These are phyloP conservation scores for Smutsia gigantea DNA, from an alignment of 2,797 vertebrate genomes.

Conservation along the genomic window DNA sequence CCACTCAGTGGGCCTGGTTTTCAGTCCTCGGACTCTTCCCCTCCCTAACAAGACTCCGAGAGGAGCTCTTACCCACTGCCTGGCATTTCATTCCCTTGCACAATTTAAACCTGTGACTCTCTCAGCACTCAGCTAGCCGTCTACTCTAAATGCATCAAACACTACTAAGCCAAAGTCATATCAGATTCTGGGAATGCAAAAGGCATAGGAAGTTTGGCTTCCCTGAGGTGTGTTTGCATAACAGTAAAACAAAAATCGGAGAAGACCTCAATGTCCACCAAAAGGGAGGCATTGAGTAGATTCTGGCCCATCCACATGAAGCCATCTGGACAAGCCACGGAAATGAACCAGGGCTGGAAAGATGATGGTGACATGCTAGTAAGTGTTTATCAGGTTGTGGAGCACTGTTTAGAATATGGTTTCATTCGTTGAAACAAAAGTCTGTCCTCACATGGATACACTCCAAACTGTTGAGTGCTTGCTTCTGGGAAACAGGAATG, in stretches of 20 bases:
- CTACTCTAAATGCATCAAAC: neutral
- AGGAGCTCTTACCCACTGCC: rapidly evolving
- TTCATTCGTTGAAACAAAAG: neutral
- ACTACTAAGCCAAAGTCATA: too few relatives aligned
- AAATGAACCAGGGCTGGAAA: neutral
- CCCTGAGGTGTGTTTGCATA: rapidly evolving
- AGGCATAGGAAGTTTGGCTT: rapidly evolving
- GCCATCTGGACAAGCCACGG: rapidly evolving
- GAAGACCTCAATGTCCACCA: rapidly evolving
- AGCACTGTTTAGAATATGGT: neutral
- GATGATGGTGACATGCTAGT: too few relatives aligned
- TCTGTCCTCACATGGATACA: neutral
- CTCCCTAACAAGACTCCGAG: rapidly evolving
- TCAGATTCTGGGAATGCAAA: too few relatives aligned
- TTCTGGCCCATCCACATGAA: rapidly evolving
- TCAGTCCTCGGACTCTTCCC: rapidly evolving
- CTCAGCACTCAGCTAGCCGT: too few relatives aligned
- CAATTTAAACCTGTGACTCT: neutral
- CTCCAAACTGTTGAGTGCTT: neutral
- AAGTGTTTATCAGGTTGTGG: neutral
- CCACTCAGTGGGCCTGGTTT: rapidly evolving
- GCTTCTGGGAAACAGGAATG: neutral
- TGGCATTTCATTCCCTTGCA: rapidly evolving
- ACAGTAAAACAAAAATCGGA: too few relatives aligned
- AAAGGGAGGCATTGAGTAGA: rapidly evolving